Evolutionary conservation across 2,888 invertebrate species (phyloP).

Genomic region (Drosophila kanekoi): DNA sequence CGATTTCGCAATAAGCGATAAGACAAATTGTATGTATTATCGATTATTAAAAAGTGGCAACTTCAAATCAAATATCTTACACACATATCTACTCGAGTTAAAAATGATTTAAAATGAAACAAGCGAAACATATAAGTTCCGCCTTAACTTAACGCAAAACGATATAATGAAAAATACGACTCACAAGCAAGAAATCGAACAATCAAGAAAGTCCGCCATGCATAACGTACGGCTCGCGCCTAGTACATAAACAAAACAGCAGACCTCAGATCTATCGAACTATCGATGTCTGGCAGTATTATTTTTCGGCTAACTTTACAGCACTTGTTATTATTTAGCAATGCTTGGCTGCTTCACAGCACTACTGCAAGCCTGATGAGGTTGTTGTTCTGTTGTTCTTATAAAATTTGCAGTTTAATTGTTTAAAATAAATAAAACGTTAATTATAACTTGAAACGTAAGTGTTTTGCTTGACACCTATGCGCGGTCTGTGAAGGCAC

Average conservation of each 20-base stretch:
- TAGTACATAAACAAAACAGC: background rate
- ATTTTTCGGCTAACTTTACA: slow-evolving; percentile 10
- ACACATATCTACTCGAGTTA: background rate
- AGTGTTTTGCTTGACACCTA: slow-evolving; percentile 22
- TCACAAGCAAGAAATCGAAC: background rate
- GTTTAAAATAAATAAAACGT: background rate
- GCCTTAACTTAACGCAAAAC: background rate
- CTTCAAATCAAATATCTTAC: background rate
- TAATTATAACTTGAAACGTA: slow-evolving; percentile 31
- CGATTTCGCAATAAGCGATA: slow-evolving; percentile 17
- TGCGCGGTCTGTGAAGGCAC: background rate
- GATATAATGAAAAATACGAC: slow-evolving; percentile 5
- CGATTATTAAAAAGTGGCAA: slow-evolving; percentile 7
- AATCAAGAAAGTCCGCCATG: background rate
- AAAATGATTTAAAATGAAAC: background rate
- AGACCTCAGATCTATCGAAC: background rate
- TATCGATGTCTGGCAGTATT: slow-evolving; percentile 19
- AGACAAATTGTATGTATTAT: background rate
- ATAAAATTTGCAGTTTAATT: slow-evolving; percentile 15
- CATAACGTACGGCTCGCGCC: background rate
- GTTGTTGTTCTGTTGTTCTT: slow-evolving; percentile 46
- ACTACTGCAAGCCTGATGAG: slow-evolving; percentile 19
- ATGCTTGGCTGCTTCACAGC: slow-evolving; percentile 23
- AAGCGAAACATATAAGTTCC: slow-evolving; percentile 8
- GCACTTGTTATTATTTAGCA: slow-evolving; percentile 12